Evolutionary conservation across 2,797 vertebrate genomes (phyloP), one percentile per base, ranked within the genome.

Genomic region (Odontamblyopus rebecca): DNA sequence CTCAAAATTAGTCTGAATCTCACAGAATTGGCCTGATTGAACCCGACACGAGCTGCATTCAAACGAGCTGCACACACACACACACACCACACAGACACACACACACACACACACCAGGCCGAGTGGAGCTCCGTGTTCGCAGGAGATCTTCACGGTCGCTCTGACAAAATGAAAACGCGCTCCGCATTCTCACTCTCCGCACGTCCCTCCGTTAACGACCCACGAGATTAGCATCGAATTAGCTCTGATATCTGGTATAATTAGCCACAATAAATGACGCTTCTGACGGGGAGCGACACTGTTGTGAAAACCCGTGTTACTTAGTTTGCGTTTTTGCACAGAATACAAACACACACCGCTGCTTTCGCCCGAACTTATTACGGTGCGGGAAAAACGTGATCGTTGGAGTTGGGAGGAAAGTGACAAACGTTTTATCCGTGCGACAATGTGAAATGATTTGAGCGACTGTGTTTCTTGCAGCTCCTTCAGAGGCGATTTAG

Each of bases 1-100:
- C 76, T 89, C 82, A 85, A 68, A 7, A 69, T 4, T 27, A 61
- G 68, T 76, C 84, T 68, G 79, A 89, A 86, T 89, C 85, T 84
- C 86, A 88, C 41, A 69, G 59, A 64, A 88, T 75, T 73, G 76
- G 70, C 77, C 80, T 78, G 79, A 84, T 73, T 86, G 81, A 71
- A 54, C 82, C 53, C 6, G 26, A 54, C 57, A 75, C 76, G 62
- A 53, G 54, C 59, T 70, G 71, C 86, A 91, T 88, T 71, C 5
- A 74, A 80, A 83, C 81, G 66, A 77, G 72, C 74, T 8, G 2
- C 35, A 1, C 35, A 9, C 35, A 9, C 35, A 9, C 7, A 38
- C 35, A 9, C 35, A 38, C 8, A 9, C 35, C 35, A 35, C 35
- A 7, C 4, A 32, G 4, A 5, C 35, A 35, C 35, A 35, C 35